Percentiles rank a stretch among this genome's conserved stretches.
Conservation (phyloP, 2,888 invertebrate genomes). For the Brachycybe producta region DNA sequence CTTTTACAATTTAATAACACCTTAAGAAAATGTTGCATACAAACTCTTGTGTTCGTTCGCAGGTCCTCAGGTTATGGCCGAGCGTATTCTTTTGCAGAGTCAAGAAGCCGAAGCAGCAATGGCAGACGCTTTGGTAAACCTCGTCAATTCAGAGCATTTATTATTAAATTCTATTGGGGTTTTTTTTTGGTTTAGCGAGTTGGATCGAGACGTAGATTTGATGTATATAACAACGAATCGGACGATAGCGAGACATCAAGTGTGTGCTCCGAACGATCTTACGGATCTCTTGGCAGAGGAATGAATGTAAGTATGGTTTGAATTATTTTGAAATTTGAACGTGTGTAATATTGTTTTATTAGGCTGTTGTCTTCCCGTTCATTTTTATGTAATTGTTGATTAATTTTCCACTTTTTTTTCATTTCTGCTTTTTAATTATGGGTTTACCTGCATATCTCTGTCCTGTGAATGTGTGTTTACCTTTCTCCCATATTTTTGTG, state of each 20-base stretch:
- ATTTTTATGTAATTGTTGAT: not conserved
- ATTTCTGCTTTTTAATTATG: not conserved
- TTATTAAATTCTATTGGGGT: not conserved
- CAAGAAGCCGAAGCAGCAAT: constrained; percentile 74
- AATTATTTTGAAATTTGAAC: not conserved
- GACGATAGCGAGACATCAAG: constrained; percentile 91
- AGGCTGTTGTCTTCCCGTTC: not conserved
- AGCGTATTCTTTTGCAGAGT: constrained; percentile 70
- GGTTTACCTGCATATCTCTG: constrained; percentile 3
- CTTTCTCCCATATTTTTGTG: not conserved
- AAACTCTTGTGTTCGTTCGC: not conserved
- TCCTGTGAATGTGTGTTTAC: too few species aligned
- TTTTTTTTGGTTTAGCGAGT: constrained; percentile 15
- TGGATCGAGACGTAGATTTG: constrained; percentile 21
- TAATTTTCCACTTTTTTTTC: not conserved
- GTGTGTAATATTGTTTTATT: not conserved
- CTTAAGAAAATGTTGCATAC: too few species aligned
- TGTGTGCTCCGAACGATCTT: constrained; percentile 81
- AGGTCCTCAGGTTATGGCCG: constrained; percentile 52
- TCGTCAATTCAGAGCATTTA: not conserved
- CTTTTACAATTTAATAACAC: too few species aligned
- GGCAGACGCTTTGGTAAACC: constrained; percentile 50
- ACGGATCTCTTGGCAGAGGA: constrained; percentile 63
- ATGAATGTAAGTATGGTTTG: constrained; percentile 57
- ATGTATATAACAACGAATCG: constrained; percentile 44